Evolutionary conservation across 53 echinoderm and acorn worm genomes (phyloP), one percentile per base, ranked within the genome.

Genomic region (Temnopleurus reevesii): DNA sequence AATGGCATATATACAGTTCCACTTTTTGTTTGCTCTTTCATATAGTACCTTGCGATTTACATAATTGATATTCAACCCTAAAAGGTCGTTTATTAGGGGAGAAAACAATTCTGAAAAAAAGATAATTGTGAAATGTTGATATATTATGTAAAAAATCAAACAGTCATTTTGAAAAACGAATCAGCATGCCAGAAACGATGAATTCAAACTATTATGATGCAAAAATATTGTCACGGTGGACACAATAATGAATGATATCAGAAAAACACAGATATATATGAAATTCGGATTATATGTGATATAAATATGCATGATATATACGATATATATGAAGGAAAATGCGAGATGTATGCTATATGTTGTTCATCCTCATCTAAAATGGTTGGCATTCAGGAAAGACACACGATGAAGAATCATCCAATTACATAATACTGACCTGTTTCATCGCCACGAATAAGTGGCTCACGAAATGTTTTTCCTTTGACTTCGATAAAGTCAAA

Each of bases 281-380:
- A 2, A 77, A 31, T n/a, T n/a, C n/a, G n/a, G n/a, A 77, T 45
- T 9, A 43, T 18, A 76, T 31, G 30, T 15, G 13, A 61, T 61
- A 15, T 17, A 38, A 36, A 5, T 12, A 66, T 71, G 71, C 49
- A 38, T 38, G 79, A 51, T 51, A 51, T 10, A 51, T 8, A 51
- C 15, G 53, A 51, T 8, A 51, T 2, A 49, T 46, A 47, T 47
- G 46, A 49, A 47, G 49, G 44, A 13, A 30, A 5, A 79, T 46
- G 79, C 79, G 29, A 49, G 79, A 79, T 79, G 79, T 46, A 79
- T 21, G 28, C 79, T 79, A 79, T 43, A 27, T 49, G 8, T 29
- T 47, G 35, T 79, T 79, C 71, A 71, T 49, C 79, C 15, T 36
- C 83, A 83, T 83, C 83, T 83, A 83, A n/a, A 83, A 83, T 83